phyloP scores from a whole-genome alignment of 2,888 invertebrate genomes.

The Pheosia tremula region DNA sequence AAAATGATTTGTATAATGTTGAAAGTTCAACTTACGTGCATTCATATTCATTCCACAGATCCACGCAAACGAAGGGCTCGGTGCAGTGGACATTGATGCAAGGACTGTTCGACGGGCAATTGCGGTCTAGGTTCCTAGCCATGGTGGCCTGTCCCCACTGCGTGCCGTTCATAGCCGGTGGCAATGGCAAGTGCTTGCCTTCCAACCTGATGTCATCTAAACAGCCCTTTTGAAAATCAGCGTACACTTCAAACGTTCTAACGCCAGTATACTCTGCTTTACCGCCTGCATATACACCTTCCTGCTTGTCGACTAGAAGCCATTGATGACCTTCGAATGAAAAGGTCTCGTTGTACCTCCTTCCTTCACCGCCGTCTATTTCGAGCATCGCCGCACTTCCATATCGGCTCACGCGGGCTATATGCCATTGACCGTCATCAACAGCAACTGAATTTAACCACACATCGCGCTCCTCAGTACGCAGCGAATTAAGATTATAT shows the following conservation, averaged over 20 bases:
- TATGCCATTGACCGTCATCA: conserved; percentile 99
- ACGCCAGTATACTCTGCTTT: conserved; percentile 98
- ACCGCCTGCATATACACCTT: conserved; percentile 97
- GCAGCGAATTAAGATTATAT: conserved; percentile 95
- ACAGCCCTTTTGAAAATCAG: conserved; percentile 96
- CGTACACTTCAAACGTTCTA: conserved; percentile 96
- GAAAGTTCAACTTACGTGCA: conserved; percentile 93
- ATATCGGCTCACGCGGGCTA: conserved; percentile 94
- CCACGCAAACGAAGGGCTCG: conserved; percentile 97
- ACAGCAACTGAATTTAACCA: conserved; percentile 96
- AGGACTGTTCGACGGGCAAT: conserved; percentile 97
- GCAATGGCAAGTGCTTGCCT: conserved; percentile 96
- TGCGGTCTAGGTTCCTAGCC: conserved; percentile 95
- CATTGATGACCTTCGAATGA: conserved; percentile 96
- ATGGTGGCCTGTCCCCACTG: conserved; percentile 98
- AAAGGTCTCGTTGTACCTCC: conserved; percentile 96
- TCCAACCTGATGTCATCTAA: conserved; percentile 91
- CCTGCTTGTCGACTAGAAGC: conserved; percentile 96
- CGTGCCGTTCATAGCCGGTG: conserved; percentile 97
- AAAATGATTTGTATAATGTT: not conserved
- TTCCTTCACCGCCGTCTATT: conserved; percentile 97
- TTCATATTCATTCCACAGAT: conserved; percentile 99
- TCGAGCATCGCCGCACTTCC: conserved; percentile 97
- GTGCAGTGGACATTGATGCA: conserved; percentile 97
- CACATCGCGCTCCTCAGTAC: conserved; percentile 95